These are phyloP conservation scores for Thysanoteuthis rhombus DNA, from an alignment of 2,888 invertebrate species.

Conservation along the genomic window DNA sequence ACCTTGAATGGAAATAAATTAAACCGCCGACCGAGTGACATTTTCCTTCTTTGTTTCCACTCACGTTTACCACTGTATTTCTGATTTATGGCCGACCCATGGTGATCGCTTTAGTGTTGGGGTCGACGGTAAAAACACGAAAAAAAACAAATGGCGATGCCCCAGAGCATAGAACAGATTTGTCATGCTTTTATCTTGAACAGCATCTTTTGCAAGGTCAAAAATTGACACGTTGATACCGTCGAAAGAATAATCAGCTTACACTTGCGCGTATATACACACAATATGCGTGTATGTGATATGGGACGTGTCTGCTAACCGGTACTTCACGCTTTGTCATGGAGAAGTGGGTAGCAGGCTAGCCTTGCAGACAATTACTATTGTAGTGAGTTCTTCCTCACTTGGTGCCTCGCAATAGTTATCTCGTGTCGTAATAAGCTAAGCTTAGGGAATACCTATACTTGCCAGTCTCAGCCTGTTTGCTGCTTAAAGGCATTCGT, in stretches of 20 bases:
- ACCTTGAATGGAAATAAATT: background rate
- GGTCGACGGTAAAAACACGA: too few species aligned
- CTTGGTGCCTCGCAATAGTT: too few species aligned
- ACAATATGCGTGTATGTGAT: background rate
- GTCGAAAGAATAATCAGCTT: background rate
- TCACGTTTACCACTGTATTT: background rate
- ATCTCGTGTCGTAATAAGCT: too few species aligned
- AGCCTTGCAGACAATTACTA: too few species aligned
- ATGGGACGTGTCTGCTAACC: background rate
- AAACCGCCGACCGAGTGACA: background rate
- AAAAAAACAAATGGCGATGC: background rate
- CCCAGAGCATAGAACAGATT: background rate
- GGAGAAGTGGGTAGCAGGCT: background rate
- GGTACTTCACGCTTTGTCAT: background rate
- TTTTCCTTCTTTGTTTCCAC: background rate
- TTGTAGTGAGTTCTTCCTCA: too few species aligned
- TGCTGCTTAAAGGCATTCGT: too few species aligned
- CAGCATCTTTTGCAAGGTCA: background rate
- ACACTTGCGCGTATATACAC: background rate
- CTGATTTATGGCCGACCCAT: background rate
- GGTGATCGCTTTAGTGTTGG: background rate
- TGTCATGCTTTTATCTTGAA: background rate
- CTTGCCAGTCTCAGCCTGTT: too few species aligned
- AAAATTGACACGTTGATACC: background rate
- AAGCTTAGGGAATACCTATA: too few species aligned